phyloP scores from a whole-genome alignment of 2,797 vertebrate genomes.

The Premnoplex brunnescens region DNA sequence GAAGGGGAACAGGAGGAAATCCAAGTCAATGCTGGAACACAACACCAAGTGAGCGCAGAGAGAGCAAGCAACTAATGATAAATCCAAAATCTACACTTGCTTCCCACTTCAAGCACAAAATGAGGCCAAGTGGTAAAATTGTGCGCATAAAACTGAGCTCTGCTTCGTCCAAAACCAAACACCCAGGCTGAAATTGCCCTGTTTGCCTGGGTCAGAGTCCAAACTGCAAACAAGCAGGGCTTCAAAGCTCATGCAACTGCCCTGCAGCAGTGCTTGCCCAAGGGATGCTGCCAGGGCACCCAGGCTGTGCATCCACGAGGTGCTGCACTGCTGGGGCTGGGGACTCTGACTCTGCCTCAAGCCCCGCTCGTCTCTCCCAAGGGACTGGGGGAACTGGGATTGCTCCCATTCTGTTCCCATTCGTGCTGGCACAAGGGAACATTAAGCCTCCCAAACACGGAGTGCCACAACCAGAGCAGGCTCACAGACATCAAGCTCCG shows the following conservation, averaged over 20 bases:
- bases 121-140: background rate
- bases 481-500: background rate
- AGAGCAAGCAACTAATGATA: background rate
- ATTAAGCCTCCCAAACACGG: background rate
- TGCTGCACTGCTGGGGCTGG: background rate
- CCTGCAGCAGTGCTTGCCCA: background rate
- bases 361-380: fast-evolving
- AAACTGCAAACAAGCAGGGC: background rate
- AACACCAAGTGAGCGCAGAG: fast-evolving
- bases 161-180: fast-evolving
- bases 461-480: background rate
- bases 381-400: fast-evolving
- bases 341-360: background rate
- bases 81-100: background rate
- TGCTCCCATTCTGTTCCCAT: fast-evolving
- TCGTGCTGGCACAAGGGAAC: background rate
- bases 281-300: background rate
- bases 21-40: no score
- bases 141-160: fast-evolving
- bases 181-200: fast-evolving
- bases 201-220: background rate
- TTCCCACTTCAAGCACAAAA: background rate
- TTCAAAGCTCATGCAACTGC: background rate
- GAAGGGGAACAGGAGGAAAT: background rate
- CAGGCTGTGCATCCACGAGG: fast-evolving